Evolutionary conservation across 92 coral and sea anemone genomes (phyloP), one percentile per base, ranked within the genome.

Genomic region (Ricordea florida): DNA sequence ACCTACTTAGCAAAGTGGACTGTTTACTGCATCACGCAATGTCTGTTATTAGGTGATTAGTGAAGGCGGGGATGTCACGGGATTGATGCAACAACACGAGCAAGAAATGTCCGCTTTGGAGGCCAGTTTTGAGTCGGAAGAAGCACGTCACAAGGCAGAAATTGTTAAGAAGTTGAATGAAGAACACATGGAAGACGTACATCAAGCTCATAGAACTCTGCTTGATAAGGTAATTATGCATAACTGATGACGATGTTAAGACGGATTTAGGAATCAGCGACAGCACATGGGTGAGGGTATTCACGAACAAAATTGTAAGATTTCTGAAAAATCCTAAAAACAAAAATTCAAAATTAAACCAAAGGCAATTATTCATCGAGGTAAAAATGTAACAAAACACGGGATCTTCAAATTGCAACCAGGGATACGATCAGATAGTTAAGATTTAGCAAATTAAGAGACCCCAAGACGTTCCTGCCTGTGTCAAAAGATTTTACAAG

Each of bases 41-140:
- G n/a, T 27, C 36, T 70, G 21, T 6, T 17, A 41, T 44, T 10
- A 96, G 99, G 97, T 86, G n/a, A 86, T 96, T 16, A 93, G 93
- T 45, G 96, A 89, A 69, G 97, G 92, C 6, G 84, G 81, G 14
- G 99, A 92, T 50, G 63, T 87, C 10, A 72, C 61, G 15, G 93
- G 82, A 30, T 47, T 96, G 14, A 22, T 84, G 78, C 78, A 87
- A 66, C 89, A 89, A 64, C 99, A 96, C 28, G 91, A 81, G 23
- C 85, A 69, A 33, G 92, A 92, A 76, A 11, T 74, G 45, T 78
- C 77, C 16, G 99, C 97, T 14, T 48, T 96, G 58, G 97, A 96
- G 47, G 87, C 89, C 17, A 85, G 87, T 8, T 92, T 89, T 62
- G 99, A 96, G 27, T 85, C 93, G n/a, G 93, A 96, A 35, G 91